These are phyloP conservation scores for Sciurus carolinensis DNA, from an alignment of 2,797 vertebrate genomes.

Conservation along the genomic window DNA sequence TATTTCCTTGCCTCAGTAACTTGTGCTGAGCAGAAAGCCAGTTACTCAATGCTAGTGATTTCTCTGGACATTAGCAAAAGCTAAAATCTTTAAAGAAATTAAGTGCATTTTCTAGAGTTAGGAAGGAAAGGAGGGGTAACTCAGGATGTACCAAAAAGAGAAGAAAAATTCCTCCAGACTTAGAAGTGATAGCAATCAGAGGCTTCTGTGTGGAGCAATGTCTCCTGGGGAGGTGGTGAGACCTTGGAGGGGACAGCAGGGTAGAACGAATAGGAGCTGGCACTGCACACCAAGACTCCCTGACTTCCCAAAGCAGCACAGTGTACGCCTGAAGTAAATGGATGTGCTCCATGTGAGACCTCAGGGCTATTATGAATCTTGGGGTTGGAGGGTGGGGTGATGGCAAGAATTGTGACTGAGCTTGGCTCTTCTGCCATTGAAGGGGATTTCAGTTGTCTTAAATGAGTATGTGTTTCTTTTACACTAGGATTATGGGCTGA, in stretches of 20 bases:
- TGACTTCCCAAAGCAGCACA: neutral
- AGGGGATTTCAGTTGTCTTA: slow-evolving; percentile 27
- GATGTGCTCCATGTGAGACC: neutral
- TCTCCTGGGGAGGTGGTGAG: neutral
- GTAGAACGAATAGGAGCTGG: neutral
- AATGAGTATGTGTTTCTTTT: slow-evolving; percentile 19
- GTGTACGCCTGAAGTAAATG: neutral
- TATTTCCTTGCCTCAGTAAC: slow-evolving; percentile 62
- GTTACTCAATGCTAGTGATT: neutral
- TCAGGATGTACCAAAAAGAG: neutral
- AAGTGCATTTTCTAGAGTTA: neutral
- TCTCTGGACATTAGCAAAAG: slow-evolving; percentile 7
- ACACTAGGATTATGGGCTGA: neutral
- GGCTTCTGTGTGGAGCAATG: neutral
- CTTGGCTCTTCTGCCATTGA: neutral
- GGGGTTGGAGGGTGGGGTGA: neutral
- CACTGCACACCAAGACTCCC: too few species aligned
- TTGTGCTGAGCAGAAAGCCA: slow-evolving; percentile 43
- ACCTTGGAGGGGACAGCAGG: neutral
- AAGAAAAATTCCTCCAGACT: neutral
- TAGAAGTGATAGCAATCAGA: neutral
- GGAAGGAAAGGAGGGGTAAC: neutral
- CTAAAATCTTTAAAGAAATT: slow-evolving; percentile 36
- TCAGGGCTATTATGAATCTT: neutral
- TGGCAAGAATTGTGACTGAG: neutral